A percentile compares a stretch with the other conserved stretches of the same genome.
These are phyloP conservation scores for Galerucella calmariensis DNA, from an alignment of 2,888 invertebrate species.

Conservation along the genomic window DNA sequence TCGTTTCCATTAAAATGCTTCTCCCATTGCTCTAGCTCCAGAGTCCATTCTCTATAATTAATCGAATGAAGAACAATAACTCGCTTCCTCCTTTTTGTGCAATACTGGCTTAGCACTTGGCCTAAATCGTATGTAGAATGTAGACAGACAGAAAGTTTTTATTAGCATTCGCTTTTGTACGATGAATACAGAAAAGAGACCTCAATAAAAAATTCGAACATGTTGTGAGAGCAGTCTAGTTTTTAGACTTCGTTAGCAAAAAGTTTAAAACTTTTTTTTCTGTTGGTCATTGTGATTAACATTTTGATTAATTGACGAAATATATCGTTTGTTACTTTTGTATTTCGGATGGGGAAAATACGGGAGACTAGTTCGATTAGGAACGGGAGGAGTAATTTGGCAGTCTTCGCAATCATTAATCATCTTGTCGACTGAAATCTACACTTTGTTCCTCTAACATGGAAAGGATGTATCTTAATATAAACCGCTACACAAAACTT, in stretches of 20 bases:
- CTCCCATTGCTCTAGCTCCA: not conserved
- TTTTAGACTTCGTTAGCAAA: conserved; percentile 14
- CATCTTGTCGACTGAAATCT: not conserved
- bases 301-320: not conserved
- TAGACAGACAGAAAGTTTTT: conserved; percentile 11
- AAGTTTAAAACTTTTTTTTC: conserved; percentile 3
- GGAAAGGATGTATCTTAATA: no score
- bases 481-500: no score
- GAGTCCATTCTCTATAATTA: not conserved
- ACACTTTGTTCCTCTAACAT: no score
- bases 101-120: not conserved
- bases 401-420: not conserved
- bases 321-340: not conserved
- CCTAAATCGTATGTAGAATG: conserved; percentile 4
- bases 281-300: not conserved
- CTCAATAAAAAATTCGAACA: conserved; percentile 11
- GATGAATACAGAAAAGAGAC: conserved; percentile 15
- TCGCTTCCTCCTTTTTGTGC: not conserved
- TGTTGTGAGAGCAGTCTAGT: conserved; percentile 14
- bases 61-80: not conserved
- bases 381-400: not conserved
- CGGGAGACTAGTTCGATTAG: not conserved
- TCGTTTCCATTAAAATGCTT: not conserved
- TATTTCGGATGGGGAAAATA: not conserved
- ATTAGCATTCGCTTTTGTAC: conserved; percentile 12